These are phyloP conservation scores for Tapirus indicus DNA, from an alignment of 2,797 vertebrate species.

Conservation along the genomic window DNA sequence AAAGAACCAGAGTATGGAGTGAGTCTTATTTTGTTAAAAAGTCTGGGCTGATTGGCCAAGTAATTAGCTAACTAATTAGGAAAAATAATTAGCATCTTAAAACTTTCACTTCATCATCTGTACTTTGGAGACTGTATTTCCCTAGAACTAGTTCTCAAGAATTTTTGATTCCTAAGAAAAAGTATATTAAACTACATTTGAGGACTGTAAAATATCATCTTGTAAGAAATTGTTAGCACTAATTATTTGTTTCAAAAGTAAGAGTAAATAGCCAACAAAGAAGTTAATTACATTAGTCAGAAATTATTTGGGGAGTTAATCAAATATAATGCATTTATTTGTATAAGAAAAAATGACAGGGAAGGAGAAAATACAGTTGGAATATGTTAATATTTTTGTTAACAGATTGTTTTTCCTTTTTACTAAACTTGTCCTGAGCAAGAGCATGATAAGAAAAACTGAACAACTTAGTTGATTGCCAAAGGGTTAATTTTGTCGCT, in stretches of 20 bases:
- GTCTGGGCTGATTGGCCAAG: constrained; percentile 47
- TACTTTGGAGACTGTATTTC: constrained; percentile 58
- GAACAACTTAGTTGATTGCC: background rate
- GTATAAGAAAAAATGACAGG: background rate
- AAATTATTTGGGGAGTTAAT: constrained; percentile 22
- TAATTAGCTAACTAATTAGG: constrained; percentile 79
- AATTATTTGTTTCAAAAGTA: constrained; percentile 14
- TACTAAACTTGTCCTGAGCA: background rate
- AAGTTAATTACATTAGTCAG: background rate
- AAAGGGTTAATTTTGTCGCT: background rate
- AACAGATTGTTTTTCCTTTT: background rate
- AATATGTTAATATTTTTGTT: background rate
- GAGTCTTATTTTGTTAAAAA: constrained; percentile 58
- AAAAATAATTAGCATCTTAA: constrained; percentile 72
- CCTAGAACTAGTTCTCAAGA: background rate
- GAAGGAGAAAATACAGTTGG: background rate
- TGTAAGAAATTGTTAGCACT: background rate
- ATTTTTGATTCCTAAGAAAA: constrained; percentile 50
- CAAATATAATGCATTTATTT: background rate
- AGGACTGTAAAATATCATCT: constrained; percentile 6
- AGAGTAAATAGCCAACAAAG: background rate
- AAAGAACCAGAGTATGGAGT: background rate
- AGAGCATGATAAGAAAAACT: background rate
- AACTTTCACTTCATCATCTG: constrained; percentile 33
- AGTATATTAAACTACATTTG: background rate